Percentiles rank a stretch among this genome's conserved stretches.
Conservation (phyloP, 2,113 vertebrate species). For the Vombatus ursinus region DNA sequence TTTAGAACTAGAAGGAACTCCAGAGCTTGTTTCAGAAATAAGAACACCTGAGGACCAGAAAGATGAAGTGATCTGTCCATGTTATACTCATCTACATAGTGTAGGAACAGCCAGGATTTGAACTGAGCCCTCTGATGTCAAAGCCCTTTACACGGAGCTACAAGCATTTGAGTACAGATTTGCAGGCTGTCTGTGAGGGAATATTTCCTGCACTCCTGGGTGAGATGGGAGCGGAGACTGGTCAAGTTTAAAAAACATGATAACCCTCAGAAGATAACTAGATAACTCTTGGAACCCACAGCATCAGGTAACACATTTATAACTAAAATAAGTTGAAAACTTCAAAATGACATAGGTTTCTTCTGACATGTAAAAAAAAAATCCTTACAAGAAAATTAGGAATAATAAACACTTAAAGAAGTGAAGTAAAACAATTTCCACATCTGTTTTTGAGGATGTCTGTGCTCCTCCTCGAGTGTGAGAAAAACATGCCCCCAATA, state of each 20-base stretch:
- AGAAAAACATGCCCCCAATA: not conserved
- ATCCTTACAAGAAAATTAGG: not conserved
- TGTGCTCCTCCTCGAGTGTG: not conserved
- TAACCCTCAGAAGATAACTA: not conserved
- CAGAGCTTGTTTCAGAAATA: not conserved
- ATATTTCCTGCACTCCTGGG: not conserved
- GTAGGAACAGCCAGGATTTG: not conserved
- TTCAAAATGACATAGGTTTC: not conserved
- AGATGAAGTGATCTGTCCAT: not conserved
- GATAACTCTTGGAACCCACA: not conserved
- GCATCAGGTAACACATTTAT: not conserved
- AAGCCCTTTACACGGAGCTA: not conserved
- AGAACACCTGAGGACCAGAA: not conserved
- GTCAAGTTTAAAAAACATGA: not conserved
- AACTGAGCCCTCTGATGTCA: not conserved
- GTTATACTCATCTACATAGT: not conserved
- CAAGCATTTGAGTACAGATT: not conserved
- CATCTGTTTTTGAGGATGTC: not conserved
- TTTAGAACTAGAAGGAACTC: not conserved
- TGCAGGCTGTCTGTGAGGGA: not conserved
- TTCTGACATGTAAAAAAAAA: not conserved
- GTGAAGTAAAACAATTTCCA: not conserved
- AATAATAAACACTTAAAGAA: not conserved
- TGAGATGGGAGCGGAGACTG: not conserved
- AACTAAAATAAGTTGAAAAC: not conserved